Percentiles rank a stretch among this genome's conserved stretches.
phyloP scores from a whole-genome alignment of 2,888 invertebrate genomes.

The Lasioglossum figueresi region DNA sequence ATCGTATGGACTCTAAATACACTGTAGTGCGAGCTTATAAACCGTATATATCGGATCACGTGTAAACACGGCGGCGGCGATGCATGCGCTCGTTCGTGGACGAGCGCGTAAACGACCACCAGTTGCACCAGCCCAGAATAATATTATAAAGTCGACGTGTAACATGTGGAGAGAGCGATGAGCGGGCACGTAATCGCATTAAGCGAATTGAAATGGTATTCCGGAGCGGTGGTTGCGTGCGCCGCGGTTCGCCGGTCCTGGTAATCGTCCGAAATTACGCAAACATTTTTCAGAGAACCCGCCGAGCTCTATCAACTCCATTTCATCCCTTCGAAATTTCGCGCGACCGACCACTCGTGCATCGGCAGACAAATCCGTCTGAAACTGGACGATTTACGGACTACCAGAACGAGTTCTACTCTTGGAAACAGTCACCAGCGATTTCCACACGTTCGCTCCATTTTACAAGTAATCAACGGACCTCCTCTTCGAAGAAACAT shows the following conservation, averaged over 20 bases:
- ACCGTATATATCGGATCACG: constrained; percentile 9
- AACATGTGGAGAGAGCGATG: constrained; percentile 61
- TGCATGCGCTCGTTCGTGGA: constrained; percentile 29
- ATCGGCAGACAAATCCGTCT: background rate
- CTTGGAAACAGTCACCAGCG: too few species aligned
- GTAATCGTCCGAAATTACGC: constrained; percentile 63
- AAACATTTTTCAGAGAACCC: constrained; percentile 45
- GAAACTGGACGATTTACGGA: too few species aligned
- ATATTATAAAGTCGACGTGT: constrained; percentile 40
- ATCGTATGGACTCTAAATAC: background rate
- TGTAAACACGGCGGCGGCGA: constrained; percentile 26
- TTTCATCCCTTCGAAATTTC: background rate
- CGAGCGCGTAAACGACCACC: constrained; percentile 42
- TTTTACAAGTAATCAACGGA: background rate
- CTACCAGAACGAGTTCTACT: too few species aligned
- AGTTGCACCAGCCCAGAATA: constrained; percentile 44
- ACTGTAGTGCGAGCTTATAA: constrained; percentile 4
- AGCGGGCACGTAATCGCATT: constrained; percentile 68
- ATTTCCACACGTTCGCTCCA: background rate
- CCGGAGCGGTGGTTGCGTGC: constrained; percentile 59
- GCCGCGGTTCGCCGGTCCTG: constrained; percentile 61
- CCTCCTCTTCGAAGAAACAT: too few species aligned
- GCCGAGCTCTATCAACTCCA: background rate
- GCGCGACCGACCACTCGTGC: background rate
- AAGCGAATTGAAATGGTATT: constrained; percentile 73